These are phyloP conservation scores for Erethizon dorsatum DNA, from an alignment of 2,797 vertebrate species.

Conservation along the genomic window DNA sequence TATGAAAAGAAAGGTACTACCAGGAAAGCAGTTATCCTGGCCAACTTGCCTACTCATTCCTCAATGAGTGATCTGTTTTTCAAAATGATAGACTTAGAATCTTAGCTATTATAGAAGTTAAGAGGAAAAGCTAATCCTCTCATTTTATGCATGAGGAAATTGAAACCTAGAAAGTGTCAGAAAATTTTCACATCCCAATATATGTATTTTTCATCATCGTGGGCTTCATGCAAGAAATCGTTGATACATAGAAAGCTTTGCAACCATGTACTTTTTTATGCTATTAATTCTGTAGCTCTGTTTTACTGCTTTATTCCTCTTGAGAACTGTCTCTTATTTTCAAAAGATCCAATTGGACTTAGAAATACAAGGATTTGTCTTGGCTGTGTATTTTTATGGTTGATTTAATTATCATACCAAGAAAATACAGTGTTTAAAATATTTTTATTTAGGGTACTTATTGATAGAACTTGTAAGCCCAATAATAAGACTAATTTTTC, in stretches of 20 bases:
- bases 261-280: neutral
- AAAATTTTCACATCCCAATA: neutral
- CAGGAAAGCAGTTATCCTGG: neutral
- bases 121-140: neutral
- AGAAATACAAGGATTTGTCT: conserved; percentile 20
- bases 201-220: neutral
- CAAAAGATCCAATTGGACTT: conserved; percentile 37
- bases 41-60: neutral
- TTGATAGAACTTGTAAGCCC: conserved; percentile 54
- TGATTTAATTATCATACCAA: conserved; percentile 46
- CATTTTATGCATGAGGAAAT: neutral
- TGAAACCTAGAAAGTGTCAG: neutral
- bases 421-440: conserved; percentile 54
- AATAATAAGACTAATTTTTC: conserved; percentile 80
- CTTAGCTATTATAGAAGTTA: neutral
- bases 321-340: neutral
- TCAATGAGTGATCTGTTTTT: neutral
- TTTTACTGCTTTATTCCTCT: conserved; percentile 33
- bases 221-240: neutral
- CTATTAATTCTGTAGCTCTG: conserved; percentile 15
- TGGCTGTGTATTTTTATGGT: conserved; percentile 23
- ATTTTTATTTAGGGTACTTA: conserved; percentile 73
- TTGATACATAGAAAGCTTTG: neutral
- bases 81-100: conserved; percentile 20
- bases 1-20: conserved; percentile 30